A percentile compares a stretch with the other conserved stretches of the same genome.
phyloP scores from a whole-genome alignment of 2,113 vertebrate genomes.

The Bucco capensis region DNA sequence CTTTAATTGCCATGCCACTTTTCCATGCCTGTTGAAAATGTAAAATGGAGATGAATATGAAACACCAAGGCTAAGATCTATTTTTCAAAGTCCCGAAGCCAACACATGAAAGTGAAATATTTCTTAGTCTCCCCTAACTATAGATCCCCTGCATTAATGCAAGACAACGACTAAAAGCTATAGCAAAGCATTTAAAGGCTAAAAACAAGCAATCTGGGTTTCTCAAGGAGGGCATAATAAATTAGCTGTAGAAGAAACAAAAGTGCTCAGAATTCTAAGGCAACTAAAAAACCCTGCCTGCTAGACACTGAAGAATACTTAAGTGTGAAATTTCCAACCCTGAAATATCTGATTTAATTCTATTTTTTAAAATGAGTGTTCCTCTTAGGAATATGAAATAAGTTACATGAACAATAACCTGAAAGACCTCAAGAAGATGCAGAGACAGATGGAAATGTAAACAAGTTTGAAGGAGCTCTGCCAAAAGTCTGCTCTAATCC shows the following conservation, averaged over 20 bases:
- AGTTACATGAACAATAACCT: constrained; percentile 4
- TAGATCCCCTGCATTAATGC: constrained; percentile 62
- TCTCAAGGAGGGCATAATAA: constrained; percentile 72
- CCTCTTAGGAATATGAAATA: not conserved
- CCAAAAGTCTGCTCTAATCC: constrained; percentile 61
- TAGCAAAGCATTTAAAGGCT: constrained; percentile 65
- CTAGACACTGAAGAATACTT: constrained; percentile 50
- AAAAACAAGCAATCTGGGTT: constrained; percentile 65
- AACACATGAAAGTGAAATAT: constrained; percentile 61
- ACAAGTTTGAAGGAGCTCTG: constrained; percentile 59
- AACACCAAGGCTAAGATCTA: constrained; percentile 59
- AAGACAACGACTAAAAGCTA: constrained; percentile 60
- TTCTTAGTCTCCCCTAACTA: constrained; percentile 39
- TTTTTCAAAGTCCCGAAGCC: constrained; percentile 62
- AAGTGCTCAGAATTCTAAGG: constrained; percentile 64
- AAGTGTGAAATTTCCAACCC: constrained; percentile 58
- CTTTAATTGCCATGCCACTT: constrained; percentile 49
- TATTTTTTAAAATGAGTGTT: constrained; percentile 10
- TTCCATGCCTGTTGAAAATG: constrained; percentile 33
- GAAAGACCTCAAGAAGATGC: constrained; percentile 43
- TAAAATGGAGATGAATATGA: constrained; percentile 61
- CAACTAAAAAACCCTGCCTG: constrained; percentile 60
- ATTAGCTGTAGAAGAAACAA: constrained; percentile 68
- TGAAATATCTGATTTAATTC: constrained; percentile 37
- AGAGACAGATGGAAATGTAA: constrained; percentile 66